Base-by-base conservation (phyloP, 2,113 vertebrate species). In the Misgurnus mizolepis region DNA sequence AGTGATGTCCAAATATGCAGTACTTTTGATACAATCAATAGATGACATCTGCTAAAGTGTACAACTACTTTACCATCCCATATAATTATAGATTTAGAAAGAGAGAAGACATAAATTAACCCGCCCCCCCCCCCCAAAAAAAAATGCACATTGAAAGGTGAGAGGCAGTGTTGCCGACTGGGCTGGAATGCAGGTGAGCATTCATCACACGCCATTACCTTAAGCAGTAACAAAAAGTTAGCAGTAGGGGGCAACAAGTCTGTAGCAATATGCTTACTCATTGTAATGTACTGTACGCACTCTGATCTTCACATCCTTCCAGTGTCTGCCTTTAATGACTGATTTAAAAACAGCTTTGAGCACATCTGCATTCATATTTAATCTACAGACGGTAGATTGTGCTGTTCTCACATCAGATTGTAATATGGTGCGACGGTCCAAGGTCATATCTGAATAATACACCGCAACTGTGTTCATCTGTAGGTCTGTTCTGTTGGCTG, bases 201-300 rank as follows among this genome's bases (percentile, higher is more conserved):
- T 76, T 83, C 67, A 73, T 76, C 49, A 80, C 65, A 64, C 65
- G 56, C 72, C 60, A 76, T 76, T 83, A 76, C 11, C 60, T 64
- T 39, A n/a, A 15, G 62, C 76, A 85, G 77, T 82, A 60, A 66
- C 77, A 64, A 55, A 53, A 50, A 53, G 9, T 41, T 56, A 80
- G 62, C 80, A 82, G 83, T 70, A 80, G 80, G 67, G 60, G 80
- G 80, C 77, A 75, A 79, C 83, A 79, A 65, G 45, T 72, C 60
- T 77, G 78, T 74, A 50, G 58, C 47, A 50, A 55, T 74, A 76
- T 58, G 47, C 49, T 64, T 61, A 64, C 47, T 74, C 69, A 49
- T 60, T 15, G 39, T 50, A 15, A 62, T n/a, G 27, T 7, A 50
- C 67, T 50, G n/a, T 22, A 53, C 47, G 14, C 41, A 10, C 67